These are phyloP conservation scores for Toxotes chatareus DNA, from an alignment of 2,113 vertebrate genomes.

Conservation along the genomic window DNA sequence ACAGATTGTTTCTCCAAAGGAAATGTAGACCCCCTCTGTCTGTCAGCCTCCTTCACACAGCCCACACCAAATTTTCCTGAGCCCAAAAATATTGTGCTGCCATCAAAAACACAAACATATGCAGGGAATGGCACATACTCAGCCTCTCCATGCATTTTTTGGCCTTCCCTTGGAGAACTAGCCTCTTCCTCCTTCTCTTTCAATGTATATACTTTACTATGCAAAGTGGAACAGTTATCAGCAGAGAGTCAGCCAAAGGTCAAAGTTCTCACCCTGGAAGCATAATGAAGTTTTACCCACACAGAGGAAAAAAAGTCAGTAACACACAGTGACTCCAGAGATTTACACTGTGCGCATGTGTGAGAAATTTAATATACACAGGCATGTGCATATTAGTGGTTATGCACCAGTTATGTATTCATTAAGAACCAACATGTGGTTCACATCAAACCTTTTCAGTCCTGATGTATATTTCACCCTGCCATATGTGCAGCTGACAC, in stretches of 20 bases:
- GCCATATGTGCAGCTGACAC: slow-evolving; percentile 55
- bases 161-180: slow-evolving; percentile 4
- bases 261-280: slow-evolving; percentile 48
- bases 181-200: neutral
- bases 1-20: slow-evolving; percentile 79
- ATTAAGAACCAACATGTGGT: slow-evolving; percentile 53
- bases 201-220: neutral
- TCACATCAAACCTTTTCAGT: slow-evolving; percentile 51
- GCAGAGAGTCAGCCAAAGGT: slow-evolving; percentile 36
- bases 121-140: slow-evolving; percentile 6
- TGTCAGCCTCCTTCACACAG: slow-evolving; percentile 66
- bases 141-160: neutral
- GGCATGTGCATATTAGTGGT: slow-evolving; percentile 55
- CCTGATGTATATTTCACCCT: slow-evolving; percentile 21
- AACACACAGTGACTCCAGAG: slow-evolving; percentile 3
- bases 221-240: slow-evolving; percentile 11
- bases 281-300: neutral
- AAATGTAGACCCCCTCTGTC: slow-evolving; percentile 63
- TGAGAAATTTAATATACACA: slow-evolving; percentile 45
- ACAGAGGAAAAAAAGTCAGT: neutral
- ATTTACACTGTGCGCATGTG: slow-evolving; percentile 49
- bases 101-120: slow-evolving; percentile 52
- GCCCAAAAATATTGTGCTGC: slow-evolving; percentile 62
- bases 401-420: slow-evolving; percentile 22
- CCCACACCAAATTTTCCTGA: slow-evolving; percentile 55